Evolutionary conservation across 1,140 invertebrate species (phyloP).

Genomic region (Palaemon carinicauda): DNA sequence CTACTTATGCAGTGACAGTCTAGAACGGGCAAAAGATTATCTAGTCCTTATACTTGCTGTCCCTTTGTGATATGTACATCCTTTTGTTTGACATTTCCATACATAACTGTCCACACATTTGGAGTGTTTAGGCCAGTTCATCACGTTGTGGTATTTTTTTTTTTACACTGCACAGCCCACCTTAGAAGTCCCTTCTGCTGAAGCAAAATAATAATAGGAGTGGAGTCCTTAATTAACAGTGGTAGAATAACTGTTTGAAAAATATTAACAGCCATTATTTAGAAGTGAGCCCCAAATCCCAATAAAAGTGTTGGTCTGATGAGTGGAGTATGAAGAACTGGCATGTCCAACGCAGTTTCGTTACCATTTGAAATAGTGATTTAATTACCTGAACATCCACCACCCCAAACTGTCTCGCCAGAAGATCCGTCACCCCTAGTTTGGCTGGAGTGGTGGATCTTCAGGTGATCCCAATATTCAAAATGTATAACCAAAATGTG

Average conservation of each 20-base stretch:
- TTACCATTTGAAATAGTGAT: background rate
- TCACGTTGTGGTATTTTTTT: background rate
- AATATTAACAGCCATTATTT: background rate
- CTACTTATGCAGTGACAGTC: background rate
- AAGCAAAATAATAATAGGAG: background rate
- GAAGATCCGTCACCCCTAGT: no score
- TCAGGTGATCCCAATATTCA: no score
- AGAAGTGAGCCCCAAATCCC: background rate
- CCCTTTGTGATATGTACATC: background rate
- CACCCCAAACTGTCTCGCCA: no score
- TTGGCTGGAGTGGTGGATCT: no score
- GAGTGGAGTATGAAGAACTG: background rate
- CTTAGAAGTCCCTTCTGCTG: conserved; percentile 2
- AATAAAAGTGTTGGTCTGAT: background rate
- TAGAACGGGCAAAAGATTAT: background rate
- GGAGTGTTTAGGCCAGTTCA: conserved; percentile 20
- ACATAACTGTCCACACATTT: background rate
- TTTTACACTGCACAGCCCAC: background rate
- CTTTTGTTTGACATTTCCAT: conserved; percentile 25
- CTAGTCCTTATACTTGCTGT: no score
- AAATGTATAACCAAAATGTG: no score
- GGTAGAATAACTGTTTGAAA: background rate
- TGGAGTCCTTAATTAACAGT: background rate
- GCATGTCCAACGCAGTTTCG: background rate
- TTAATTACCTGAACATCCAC: background rate